Conservation (phyloP, 2,888 invertebrate genomes). For the Agriopis leucophaearia region DNA sequence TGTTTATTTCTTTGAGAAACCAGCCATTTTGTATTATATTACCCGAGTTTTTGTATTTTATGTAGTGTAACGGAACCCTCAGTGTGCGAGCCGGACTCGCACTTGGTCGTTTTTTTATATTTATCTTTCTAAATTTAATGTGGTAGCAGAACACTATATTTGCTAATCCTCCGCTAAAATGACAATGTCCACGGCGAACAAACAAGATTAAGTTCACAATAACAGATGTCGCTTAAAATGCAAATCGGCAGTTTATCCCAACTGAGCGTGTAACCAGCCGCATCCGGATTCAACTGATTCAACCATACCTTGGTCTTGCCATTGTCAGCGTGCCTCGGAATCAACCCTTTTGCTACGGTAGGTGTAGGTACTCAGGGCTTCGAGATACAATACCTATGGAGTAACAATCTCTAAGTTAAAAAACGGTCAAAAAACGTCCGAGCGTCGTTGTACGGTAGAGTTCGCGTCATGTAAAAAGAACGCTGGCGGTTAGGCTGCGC, state of each 20-base stretch:
- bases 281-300: slow-evolving; percentile 17
- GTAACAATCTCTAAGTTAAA: too few relatives aligned
- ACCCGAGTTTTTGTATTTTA: too few relatives aligned
- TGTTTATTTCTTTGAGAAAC: too few relatives aligned
- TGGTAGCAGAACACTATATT: neutral
- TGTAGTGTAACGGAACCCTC: too few relatives aligned
- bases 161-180: slow-evolving; percentile 24
- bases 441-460: too few relatives aligned
- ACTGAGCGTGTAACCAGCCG: slow-evolving; percentile 34
- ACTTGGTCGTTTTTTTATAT: neutral
- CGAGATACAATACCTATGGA: too few relatives aligned
- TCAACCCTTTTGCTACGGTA: slow-evolving; percentile 54
- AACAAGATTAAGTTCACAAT: slow-evolving; percentile 47
- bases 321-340: slow-evolving; percentile 50
- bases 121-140: neutral
- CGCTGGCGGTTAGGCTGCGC: too few relatives aligned
- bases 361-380: neutral
- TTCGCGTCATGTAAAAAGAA: too few relatives aligned
- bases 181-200: slow-evolving; percentile 37
- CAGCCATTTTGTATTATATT: too few relatives aligned
- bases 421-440: too few relatives aligned
- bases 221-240: slow-evolving; percentile 62
- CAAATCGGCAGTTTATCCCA: slow-evolving; percentile 52
- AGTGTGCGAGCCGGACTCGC: too few relatives aligned
- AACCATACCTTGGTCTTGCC: slow-evolving; percentile 37